Conservation (phyloP, 53 echinoderm and acorn worm genomes). For the Holothuria leucospilota region DNA sequence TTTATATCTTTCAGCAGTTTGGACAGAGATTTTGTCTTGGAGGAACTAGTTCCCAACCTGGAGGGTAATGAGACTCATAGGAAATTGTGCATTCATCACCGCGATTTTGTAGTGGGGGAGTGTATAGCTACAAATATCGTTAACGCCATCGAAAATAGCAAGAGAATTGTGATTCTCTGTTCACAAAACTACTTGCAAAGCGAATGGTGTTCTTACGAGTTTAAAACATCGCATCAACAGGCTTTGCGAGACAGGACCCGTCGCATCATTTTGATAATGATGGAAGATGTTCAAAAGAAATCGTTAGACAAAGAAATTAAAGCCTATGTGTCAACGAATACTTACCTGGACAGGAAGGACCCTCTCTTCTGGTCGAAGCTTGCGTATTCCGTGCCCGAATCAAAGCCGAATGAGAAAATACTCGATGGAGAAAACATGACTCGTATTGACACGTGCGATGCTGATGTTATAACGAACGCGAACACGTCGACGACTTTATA, state of each 20-base stretch:
- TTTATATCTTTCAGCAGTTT: conserved; percentile 80
- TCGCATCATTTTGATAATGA: conserved; percentile 62
- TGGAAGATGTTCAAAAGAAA: conserved; percentile 63
- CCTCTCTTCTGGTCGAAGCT: conserved; percentile 73
- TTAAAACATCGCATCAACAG: conserved; percentile 70
- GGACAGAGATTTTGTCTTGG: conserved; percentile 61
- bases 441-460: too few species aligned
- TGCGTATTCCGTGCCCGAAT: conserved; percentile 65
- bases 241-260: conserved; percentile 62
- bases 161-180: conserved; percentile 65
- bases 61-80: conserved; percentile 65
- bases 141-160: conserved; percentile 69
- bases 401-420: background rate
- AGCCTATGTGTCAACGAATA: conserved; percentile 68
- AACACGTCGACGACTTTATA: too few species aligned
- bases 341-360: conserved; percentile 68
- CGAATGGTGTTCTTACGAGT: conserved; percentile 82
- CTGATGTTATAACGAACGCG: too few species aligned
- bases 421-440: too few species aligned
- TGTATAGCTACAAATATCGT: conserved; percentile 74
- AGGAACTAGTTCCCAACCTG: conserved; percentile 62
- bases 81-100: conserved; percentile 67
- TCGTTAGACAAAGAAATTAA: conserved; percentile 68
- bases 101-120: conserved; percentile 80
- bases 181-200: conserved; percentile 68